These are phyloP conservation scores for Drosophila carrolli DNA, from an alignment of 1,140 invertebrate genomes.

Conservation along the genomic window DNA sequence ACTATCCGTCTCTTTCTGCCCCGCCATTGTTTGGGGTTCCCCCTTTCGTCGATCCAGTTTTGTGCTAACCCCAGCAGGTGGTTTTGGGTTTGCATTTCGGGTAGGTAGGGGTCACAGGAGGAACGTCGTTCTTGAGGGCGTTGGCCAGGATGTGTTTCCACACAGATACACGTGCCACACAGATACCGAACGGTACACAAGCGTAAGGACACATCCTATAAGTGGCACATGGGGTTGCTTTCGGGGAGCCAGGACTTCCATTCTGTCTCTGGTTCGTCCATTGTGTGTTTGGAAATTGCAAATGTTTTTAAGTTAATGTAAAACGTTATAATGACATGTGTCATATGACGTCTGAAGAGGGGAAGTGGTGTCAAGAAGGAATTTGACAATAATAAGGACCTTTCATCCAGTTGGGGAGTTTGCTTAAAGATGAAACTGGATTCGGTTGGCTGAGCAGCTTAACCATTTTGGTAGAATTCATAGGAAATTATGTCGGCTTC, in stretches of 20 bases:
- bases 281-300: constrained; percentile 71
- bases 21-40: constrained; percentile 55
- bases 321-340: constrained; percentile 79
- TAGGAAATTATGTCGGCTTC: neutral
- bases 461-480: neutral
- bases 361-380: constrained; percentile 9
- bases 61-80: constrained; percentile 64
- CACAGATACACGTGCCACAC: constrained; percentile 55
- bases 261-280: constrained; percentile 35
- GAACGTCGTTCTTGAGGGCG: constrained; percentile 47
- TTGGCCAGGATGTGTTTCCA: constrained; percentile 50
- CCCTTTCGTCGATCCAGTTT: constrained; percentile 21
- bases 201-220: constrained; percentile 39
- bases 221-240: constrained; percentile 68
- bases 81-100: constrained; percentile 51
- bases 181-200: constrained; percentile 13
- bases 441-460: constrained; percentile 1
- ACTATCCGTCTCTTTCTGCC: constrained; percentile 39
- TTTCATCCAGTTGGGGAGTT: constrained; percentile 4
- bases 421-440: neutral
- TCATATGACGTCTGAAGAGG: constrained; percentile 48
- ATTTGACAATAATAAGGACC: constrained; percentile 11
- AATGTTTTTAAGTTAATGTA: constrained; percentile 82
- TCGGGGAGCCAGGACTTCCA: constrained; percentile 38
- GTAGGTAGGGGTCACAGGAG: constrained; percentile 46